These are phyloP conservation scores for Aldrovandia affinis DNA, from an alignment of 2,797 vertebrate genomes.

Conservation along the genomic window DNA sequence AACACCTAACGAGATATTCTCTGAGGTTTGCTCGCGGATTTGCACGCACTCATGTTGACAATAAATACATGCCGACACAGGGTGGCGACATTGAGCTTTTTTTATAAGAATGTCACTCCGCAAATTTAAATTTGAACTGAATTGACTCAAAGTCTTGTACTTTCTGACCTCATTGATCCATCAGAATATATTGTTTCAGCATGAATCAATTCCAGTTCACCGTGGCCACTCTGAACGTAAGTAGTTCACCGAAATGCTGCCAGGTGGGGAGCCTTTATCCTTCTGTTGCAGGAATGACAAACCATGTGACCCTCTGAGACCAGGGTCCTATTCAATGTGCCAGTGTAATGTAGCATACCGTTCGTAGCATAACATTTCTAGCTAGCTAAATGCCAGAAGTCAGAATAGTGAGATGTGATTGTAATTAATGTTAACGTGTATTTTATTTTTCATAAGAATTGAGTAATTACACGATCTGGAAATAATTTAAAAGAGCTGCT, in stretches of 20 bases:
- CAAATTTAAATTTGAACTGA: neutral
- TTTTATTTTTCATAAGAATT: too few species aligned
- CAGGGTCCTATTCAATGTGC: too few species aligned
- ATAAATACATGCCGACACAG: neutral
- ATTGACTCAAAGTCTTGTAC: neutral
- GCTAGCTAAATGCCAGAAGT: too few species aligned
- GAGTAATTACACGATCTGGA: too few species aligned
- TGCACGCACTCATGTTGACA: neutral
- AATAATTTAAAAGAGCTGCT: too few species aligned
- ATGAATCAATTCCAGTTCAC: neutral
- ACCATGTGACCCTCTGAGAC: too few species aligned
- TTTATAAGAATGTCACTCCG: neutral
- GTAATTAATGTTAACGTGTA: too few species aligned
- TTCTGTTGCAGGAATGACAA: neutral
- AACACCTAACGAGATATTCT: neutral
- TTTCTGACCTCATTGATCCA: neutral
- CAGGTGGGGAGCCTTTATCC: neutral
- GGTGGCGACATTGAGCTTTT: neutral
- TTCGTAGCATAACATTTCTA: too few species aligned
- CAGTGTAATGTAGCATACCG: too few species aligned
- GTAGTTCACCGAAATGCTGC: neutral
- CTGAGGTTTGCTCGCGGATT: neutral
- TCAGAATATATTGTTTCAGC: neutral
- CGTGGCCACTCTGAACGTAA: too few species aligned
- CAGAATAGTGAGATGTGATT: too few species aligned